A percentile compares a stretch with the other conserved stretches of the same genome.
Conservation (phyloP, 2,113 vertebrate species). For the Lophura nycthemera region DNA sequence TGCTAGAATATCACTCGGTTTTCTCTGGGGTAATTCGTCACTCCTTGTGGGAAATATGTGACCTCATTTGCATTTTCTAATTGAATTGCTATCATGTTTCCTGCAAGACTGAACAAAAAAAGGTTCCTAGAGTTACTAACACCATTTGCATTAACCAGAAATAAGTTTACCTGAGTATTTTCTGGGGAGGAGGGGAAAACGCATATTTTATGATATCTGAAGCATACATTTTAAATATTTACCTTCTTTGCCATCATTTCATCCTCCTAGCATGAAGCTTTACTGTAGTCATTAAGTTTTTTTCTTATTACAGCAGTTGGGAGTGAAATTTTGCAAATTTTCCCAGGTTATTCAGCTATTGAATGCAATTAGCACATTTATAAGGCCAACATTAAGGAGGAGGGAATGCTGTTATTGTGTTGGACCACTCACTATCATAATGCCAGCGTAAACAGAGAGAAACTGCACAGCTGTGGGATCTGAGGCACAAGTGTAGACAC, state of each 20-base stretch:
- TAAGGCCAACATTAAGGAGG: not conserved
- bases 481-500: not conserved
- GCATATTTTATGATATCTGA: not conserved
- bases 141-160: not conserved
- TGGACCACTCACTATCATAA: not conserved
- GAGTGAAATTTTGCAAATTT: not conserved
- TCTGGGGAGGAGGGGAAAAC: not conserved
- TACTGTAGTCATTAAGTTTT: not conserved
- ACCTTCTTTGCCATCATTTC: not conserved
- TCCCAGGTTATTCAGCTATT: not conserved
- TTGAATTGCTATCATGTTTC: constrained; percentile 84
- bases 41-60: constrained; percentile 73
- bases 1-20: constrained; percentile 42
- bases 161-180: constrained; percentile 10
- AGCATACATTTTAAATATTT: not conserved
- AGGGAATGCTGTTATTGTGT: not conserved
- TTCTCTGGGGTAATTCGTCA: constrained; percentile 61
- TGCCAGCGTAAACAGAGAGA: not conserved
- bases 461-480: not conserved
- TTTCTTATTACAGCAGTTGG: not conserved
- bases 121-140: constrained; percentile 39
- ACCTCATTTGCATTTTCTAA: constrained; percentile 86
- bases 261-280: not conserved
- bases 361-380: not conserved
- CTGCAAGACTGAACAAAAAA: constrained; percentile 78